Percentiles rank a stretch among this genome's conserved stretches.
Evolutionary conservation across 2,888 invertebrate species (phyloP).

Genomic region (Nomada ruficornis): DNA sequence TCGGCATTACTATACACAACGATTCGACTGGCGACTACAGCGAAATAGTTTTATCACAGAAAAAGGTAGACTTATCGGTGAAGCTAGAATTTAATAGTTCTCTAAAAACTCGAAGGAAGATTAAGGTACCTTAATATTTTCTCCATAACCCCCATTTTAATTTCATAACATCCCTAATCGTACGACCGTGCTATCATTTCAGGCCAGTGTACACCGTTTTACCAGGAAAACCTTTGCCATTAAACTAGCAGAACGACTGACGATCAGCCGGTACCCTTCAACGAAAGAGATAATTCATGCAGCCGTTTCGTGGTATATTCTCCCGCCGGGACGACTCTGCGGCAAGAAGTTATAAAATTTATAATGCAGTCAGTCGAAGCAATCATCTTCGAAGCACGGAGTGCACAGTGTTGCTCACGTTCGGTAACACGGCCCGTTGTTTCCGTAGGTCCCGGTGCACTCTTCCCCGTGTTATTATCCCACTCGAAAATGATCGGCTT

Average conservation of each 20-base stretch:
- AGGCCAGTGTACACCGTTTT: not conserved
- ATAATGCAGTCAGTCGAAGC: slow-evolving; percentile 46
- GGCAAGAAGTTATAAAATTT: slow-evolving; percentile 41
- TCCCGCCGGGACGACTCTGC: not conserved
- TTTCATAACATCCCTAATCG: too few relatives aligned
- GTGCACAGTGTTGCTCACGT: slow-evolving; percentile 50
- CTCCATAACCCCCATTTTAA: too few relatives aligned
- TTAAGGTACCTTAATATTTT: too few relatives aligned
- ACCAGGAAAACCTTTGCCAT: not conserved
- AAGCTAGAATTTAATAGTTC: too few relatives aligned
- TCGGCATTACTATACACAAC: too few relatives aligned
- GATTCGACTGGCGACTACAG: too few relatives aligned
- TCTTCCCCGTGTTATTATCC: slow-evolving; percentile 59
- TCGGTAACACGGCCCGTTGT: slow-evolving; percentile 50
- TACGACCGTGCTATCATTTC: too few relatives aligned
- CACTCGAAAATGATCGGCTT: slow-evolving; percentile 60
- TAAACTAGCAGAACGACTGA: not conserved
- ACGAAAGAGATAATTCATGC: slow-evolving; percentile 27
- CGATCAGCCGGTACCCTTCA: not conserved
- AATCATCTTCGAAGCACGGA: slow-evolving; percentile 48
- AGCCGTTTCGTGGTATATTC: not conserved
- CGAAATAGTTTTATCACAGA: too few relatives aligned
- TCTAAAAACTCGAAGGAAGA: too few relatives aligned
- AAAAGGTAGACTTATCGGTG: too few relatives aligned
- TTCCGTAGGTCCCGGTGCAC: slow-evolving; percentile 28